Base-by-base conservation (phyloP, 2,113 vertebrate species). In the Pimephales promelas region DNA sequence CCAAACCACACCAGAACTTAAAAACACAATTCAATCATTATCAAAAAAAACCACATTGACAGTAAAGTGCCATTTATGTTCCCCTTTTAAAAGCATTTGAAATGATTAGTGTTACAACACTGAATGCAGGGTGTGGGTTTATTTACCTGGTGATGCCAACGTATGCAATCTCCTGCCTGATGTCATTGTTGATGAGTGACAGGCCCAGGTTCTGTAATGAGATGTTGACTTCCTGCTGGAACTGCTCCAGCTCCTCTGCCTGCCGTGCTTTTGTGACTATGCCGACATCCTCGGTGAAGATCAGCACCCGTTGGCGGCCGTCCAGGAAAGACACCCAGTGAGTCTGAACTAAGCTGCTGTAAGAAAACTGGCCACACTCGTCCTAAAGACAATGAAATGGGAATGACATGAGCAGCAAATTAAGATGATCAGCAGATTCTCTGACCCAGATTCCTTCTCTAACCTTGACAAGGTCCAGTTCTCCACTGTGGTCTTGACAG, bases 271-370 rank as follows among this genome's bases (percentile, higher is more conserved):
- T 98, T 7, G 95, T 95, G 66, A 99, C 94, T 70, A 99, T 90
- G 0, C 94, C 97, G 0, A 97, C 95, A 4, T 99, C 98, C 75
- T 98, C 97, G 0, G 98, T 98, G 86, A 99, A 99, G 45, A 99
- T 94, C 56, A 99, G 89, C 64, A 99, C 94, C 13, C 98, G 95
- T 83, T 99, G 98, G 0, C 97, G 96, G 0, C 98, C 98, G 0
- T 99, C 97, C 64, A 99, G 91, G 90, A 99, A 99, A 6, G 96
- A 97, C 1, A 98, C 97, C 98, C 98, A 99, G 81, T 99, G 97
- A 5, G 98, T 93, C 16, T 97, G 96, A 59, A 90, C 95, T 26
- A 95, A 91, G 56, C 90, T 90, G 71, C 97, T 95, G 16, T 93
- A 95, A 9, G 95, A 85, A 87, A 99, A 98, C 85, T 98, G 97